Percentiles rank a stretch among this genome's conserved stretches.
phyloP scores from a whole-genome alignment of 2,888 invertebrate genomes.

The Rhagium mordax region DNA sequence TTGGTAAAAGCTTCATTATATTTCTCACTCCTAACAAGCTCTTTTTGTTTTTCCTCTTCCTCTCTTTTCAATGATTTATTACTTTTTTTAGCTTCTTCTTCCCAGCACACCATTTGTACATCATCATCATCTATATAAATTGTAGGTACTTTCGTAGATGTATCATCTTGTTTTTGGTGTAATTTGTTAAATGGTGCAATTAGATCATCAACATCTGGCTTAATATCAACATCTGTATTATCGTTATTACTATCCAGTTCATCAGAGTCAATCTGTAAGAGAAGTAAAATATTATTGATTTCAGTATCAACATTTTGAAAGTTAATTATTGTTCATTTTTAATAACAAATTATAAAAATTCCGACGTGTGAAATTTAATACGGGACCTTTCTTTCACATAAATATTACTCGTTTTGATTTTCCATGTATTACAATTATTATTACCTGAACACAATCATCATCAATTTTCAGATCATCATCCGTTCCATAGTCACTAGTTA shows the following conservation, averaged over 20 bases:
- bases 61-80: constrained; percentile 5
- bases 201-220: not conserved
- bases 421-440: too few relatives aligned
- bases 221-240: not conserved
- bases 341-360: too few relatives aligned
- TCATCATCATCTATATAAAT: constrained; percentile 20
- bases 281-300: not conserved
- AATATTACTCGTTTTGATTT: too few relatives aligned
- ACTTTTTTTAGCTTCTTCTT: constrained; percentile 15
- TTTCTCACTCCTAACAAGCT: not conserved
- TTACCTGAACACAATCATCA: constrained; percentile 7
- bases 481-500: constrained; percentile 53
- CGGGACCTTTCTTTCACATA: too few relatives aligned
- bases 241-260: not conserved
- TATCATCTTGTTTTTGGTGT: not conserved
- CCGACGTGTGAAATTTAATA: too few relatives aligned
- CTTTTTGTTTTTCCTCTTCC: constrained; percentile 8
- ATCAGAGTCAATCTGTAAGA: not conserved
- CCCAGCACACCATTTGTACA: constrained; percentile 1
- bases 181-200: not conserved
- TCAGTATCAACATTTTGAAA: not conserved
- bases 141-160: constrained; percentile 8
- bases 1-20: not conserved
- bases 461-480: constrained; percentile 38
- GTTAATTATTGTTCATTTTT: too few relatives aligned